A percentile compares a stretch with the other conserved stretches of the same genome.
Conservation (phyloP, 2,888 invertebrate genomes). For the Meloe dianella region DNA sequence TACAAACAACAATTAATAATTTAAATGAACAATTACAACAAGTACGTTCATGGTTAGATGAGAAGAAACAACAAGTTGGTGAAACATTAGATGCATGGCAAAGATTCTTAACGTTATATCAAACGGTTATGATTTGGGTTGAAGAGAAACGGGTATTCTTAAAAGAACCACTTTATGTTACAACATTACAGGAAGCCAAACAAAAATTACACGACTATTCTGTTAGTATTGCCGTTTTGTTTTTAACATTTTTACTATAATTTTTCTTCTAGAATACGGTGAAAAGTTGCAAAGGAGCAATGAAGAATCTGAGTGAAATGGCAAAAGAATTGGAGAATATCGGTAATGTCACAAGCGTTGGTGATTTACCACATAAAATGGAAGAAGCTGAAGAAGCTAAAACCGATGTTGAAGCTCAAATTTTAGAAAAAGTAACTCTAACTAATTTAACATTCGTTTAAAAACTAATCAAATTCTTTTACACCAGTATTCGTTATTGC, state of each 20-base stretch:
- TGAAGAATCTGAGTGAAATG: conserved; percentile 90
- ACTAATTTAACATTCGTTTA: conserved; percentile 12
- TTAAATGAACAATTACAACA: conserved; percentile 80
- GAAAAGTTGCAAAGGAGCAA: conserved; percentile 86
- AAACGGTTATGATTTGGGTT: conserved; percentile 83
- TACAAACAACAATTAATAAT: conserved; percentile 76
- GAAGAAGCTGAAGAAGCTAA: conserved; percentile 87
- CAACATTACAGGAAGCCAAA: conserved; percentile 80
- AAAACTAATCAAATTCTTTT: conserved; percentile 47
- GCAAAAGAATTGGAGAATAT: conserved; percentile 87
- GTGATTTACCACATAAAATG: conserved; percentile 83
- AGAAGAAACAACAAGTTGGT: conserved; percentile 81
- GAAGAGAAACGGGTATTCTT: conserved; percentile 82
- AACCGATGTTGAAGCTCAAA: conserved; percentile 80
- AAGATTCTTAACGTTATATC: conserved; percentile 81
- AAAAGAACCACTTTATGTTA: conserved; percentile 77
- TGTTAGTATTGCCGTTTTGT: conserved; percentile 61
- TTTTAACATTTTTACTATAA: conserved; percentile 12
- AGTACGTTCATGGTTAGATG: conserved; percentile 79
- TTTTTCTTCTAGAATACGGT: conserved; percentile 73
- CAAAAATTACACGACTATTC: conserved; percentile 87
- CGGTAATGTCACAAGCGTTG: conserved; percentile 81
- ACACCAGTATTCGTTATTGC: conserved; percentile 83
- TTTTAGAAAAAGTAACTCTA: conserved; percentile 79
- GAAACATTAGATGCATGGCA: conserved; percentile 90